Evolutionary conservation across 2,113 vertebrate species (phyloP).

Genomic region (Spea multiplicata): DNA sequence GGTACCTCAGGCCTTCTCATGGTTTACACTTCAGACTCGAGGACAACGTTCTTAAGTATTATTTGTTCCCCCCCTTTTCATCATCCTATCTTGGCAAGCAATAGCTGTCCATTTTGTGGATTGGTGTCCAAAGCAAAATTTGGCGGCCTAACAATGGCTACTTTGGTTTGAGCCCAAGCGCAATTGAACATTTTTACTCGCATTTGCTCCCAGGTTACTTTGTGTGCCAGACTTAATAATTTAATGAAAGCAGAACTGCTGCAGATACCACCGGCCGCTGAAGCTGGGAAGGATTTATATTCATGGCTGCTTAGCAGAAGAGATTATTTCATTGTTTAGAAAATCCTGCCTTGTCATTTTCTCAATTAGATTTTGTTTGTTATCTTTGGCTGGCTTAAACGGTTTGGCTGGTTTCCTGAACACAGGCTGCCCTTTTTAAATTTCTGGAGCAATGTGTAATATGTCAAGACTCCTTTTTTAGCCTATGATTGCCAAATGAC

Average conservation of each 20-base stretch:
- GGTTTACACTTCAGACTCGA: too few relatives aligned
- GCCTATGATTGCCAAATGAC: too few relatives aligned
- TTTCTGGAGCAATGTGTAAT: background rate
- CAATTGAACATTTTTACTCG: background rate
- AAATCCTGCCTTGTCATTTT: constrained; percentile 22
- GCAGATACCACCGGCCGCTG: constrained; percentile 18
- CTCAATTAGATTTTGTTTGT: constrained; percentile 28
- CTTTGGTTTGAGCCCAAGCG: too few relatives aligned
- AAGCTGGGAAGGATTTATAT: constrained; percentile 11
- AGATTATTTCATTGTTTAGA: constrained; percentile 29
- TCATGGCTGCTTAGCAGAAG: constrained; percentile 6
- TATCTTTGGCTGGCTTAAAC: constrained; percentile 5
- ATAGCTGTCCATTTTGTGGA: too few relatives aligned
- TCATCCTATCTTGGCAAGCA: too few relatives aligned
- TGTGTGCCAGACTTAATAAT: background rate
- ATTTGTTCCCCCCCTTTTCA: too few relatives aligned
- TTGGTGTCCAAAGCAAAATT: too few relatives aligned
- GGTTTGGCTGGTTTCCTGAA: constrained; percentile 1
- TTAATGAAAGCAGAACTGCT: constrained; percentile 12
- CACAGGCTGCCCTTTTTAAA: too few relatives aligned
- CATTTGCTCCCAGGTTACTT: background rate
- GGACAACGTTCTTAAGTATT: too few relatives aligned
- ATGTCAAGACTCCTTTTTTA: too few relatives aligned
- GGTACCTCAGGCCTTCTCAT: too few relatives aligned
- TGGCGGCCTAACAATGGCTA: too few relatives aligned